Evolutionary conservation across 2,797 vertebrate species (phyloP).

Genomic region (Mormyrus hasselquistii): DNA sequence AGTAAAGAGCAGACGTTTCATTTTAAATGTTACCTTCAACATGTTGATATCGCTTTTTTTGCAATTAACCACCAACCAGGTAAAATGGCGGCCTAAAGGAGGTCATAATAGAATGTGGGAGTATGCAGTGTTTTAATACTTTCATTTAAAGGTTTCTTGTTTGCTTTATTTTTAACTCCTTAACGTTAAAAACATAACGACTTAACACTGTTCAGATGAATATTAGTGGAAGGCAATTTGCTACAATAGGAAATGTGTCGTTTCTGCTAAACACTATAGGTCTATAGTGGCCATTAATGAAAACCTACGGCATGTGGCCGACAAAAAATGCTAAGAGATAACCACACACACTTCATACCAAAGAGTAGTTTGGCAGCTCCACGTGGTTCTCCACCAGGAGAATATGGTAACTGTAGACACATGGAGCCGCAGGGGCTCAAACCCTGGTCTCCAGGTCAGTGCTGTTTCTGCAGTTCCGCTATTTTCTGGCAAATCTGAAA

Average conservation of each 20-base stretch:
- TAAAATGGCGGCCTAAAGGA: not conserved
- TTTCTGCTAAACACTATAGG: not conserved
- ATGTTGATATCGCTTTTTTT: not conserved
- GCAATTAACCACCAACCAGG: not conserved
- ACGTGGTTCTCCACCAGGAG: not conserved
- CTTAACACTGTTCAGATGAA: not conserved
- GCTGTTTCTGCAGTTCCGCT: not conserved
- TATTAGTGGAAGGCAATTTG: not conserved
- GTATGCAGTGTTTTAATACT: not conserved
- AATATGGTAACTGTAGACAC: not conserved
- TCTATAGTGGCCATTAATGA: not conserved
- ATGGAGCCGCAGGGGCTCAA: not conserved
- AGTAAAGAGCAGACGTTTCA: not conserved
- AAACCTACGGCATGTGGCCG: not conserved
- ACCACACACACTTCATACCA: not conserved
- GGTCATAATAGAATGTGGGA: not conserved
- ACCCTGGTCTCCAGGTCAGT: not conserved
- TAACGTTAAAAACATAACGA: not conserved
- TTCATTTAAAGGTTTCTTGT: not conserved
- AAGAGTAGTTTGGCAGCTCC: not conserved
- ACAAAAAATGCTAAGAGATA: not conserved
- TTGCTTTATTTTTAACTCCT: not conserved
- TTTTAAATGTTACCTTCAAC: not conserved
- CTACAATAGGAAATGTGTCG: not conserved
- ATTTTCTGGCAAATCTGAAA: not conserved